Base-by-base conservation (phyloP, 2,888 invertebrate species). In the Endomychus coccineus region DNA sequence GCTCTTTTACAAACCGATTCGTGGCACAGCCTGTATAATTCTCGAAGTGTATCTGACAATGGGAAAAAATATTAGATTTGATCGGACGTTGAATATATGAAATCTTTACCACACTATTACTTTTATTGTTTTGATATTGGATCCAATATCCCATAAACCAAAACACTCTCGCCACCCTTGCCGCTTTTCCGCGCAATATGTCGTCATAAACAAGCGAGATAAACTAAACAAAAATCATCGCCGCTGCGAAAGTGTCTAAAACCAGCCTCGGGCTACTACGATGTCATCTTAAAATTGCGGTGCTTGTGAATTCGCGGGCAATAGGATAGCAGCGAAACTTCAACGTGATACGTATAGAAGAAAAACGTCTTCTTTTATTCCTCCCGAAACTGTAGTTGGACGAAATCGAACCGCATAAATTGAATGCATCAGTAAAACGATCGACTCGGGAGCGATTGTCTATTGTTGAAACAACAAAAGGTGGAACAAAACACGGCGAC, bases 391-490 rank as follows among this genome's bases (percentile, higher is more conserved):
- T 59, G 61, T 58, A 59, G 56, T 52, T 51, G 47, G 48, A 21
- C 31, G 53, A 58, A 56, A 56, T 55, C 56, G 55, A 57, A 53
- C 46, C 46, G 52, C 48, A 56, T 56, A 58, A 59, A 61, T 62
- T 62, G 66, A 66, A 66, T 64, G 64, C 58, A 60, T 60, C 59
- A 51, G 51, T 45, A 41, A 50, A 61, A 66, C 63, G 63, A 64
- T 43, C 61, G 50, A 47, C 62, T 44, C 56, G 65, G 64, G 65
- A 61, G 55, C 63, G 55, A 63, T 64, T 55, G 46, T 49, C 47
- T 46, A 50, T 53, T 16, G 44, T 52, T 44, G 52, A 51, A 55
- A 56, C 57, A 55, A 54, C 54, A 56, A 49, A 51, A 54, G 52
- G 50, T 54, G 50, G 54, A 53, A 52, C 55, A 56, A 59, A 59